A percentile compares a stretch with the other conserved stretches of the same genome.
Evolutionary conservation across 2,113 vertebrate species (phyloP).

Genomic region (Procavia capensis): DNA sequence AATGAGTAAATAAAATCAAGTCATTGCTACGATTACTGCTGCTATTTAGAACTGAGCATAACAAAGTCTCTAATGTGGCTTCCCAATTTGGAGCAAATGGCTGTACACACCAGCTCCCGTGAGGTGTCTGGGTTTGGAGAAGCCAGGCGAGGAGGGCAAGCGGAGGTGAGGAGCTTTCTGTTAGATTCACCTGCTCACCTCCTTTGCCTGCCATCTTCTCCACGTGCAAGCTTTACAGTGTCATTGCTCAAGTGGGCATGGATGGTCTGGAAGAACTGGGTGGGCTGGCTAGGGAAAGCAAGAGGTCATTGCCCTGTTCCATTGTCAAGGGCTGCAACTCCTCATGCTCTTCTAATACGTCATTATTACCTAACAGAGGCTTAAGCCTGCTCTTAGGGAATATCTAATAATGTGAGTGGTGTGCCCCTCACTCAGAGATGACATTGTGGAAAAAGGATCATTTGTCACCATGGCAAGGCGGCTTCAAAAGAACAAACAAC

Average conservation of each 20-base stretch:
- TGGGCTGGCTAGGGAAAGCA: not conserved
- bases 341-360: slow-evolving; percentile 69
- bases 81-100: not conserved
- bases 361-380: slow-evolving; percentile 75
- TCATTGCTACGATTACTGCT: too few species aligned
- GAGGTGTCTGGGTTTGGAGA: not conserved
- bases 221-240: not conserved
- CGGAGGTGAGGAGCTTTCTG: not conserved
- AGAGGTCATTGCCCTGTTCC: not conserved
- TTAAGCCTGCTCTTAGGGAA: slow-evolving; percentile 82
- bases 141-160: not conserved
- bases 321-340: slow-evolving; percentile 35
- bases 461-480: slow-evolving; percentile 79
- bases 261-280: accelerated
- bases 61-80: not conserved
- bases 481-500: slow-evolving; percentile 71
- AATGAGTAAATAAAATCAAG: not conserved
- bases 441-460: slow-evolving; percentile 80
- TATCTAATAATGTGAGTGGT: slow-evolving; percentile 77
- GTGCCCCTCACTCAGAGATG: slow-evolving; percentile 69
- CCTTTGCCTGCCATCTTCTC: not conserved
- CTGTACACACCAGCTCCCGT: accelerated
- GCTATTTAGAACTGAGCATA: not conserved
- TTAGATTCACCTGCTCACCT: accelerated
- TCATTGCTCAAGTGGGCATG: not conserved